Percentiles rank a stretch among this genome's conserved stretches.
Conservation (phyloP, 2,797 vertebrate genomes). For the Potorous gilbertii region DNA sequence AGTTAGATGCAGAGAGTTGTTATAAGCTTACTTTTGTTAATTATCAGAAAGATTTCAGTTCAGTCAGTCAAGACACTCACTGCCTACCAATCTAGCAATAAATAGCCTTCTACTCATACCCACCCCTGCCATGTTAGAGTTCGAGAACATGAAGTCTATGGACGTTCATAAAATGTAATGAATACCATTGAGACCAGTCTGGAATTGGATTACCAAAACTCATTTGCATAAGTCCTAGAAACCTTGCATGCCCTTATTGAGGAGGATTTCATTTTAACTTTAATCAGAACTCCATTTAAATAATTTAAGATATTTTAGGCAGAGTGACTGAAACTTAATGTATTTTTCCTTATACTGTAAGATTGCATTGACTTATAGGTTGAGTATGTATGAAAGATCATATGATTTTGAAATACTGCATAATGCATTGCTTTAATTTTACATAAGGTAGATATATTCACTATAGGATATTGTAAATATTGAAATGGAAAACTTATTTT, state of each 20-base stretch:
- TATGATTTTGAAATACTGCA: constrained; percentile 11
- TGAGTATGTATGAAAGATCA: constrained; percentile 6
- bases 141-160: neutral
- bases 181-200: neutral
- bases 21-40: neutral
- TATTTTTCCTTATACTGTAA: constrained; percentile 43
- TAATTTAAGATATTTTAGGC: constrained; percentile 57
- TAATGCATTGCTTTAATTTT: constrained; percentile 35
- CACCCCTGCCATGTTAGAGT: neutral
- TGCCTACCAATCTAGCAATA: neutral
- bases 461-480: constrained; percentile 29
- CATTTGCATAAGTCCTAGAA: constrained; percentile 59
- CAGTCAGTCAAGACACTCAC: constrained; percentile 1
- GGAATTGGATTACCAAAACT: constrained; percentile 52
- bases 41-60: constrained; percentile 6
- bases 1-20: neutral
- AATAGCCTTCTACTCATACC: neutral
- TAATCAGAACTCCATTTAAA: constrained; percentile 71
- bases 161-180: neutral
- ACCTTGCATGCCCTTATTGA: constrained; percentile 35
- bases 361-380: constrained; percentile 44
- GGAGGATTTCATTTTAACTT: constrained; percentile 66
- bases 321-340: constrained; percentile 41
- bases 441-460: constrained; percentile 25
- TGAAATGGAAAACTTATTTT: constrained; percentile 31